Evolutionary conservation across 2,888 invertebrate genomes (phyloP).

Genomic region (Cancer borealis): DNA sequence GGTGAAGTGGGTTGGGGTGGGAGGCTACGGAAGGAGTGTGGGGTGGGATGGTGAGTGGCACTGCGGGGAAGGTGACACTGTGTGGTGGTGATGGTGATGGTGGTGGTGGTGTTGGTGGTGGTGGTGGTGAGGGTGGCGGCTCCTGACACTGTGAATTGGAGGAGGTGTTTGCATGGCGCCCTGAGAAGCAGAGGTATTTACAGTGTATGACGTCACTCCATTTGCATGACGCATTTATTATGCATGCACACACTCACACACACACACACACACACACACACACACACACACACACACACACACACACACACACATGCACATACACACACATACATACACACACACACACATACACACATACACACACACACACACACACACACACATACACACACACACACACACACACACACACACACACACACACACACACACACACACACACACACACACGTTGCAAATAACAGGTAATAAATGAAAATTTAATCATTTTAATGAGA

Average conservation of each 20-base stretch:
- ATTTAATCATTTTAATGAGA: background rate
- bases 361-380: background rate
- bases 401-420: background rate
- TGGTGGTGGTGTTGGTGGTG: background rate
- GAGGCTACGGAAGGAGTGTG: background rate
- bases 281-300: constrained; percentile 24
- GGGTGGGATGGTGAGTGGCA: background rate
- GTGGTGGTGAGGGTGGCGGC: background rate
- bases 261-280: constrained; percentile 33
- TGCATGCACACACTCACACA: background rate
- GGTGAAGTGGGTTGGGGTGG: background rate
- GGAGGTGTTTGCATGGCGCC: background rate
- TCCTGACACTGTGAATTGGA: background rate
- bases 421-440: constrained; percentile 24
- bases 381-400: constrained; percentile 23
- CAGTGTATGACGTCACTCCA: background rate
- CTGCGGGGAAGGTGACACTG: background rate
- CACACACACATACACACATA: constrained; percentile 13
- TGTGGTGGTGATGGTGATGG: background rate
- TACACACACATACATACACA: background rate
- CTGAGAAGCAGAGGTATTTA: background rate
- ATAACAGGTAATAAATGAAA: background rate
- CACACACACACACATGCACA: constrained; percentile 10
- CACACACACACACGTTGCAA: background rate
- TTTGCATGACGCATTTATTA: background rate